These are phyloP conservation scores for Trichonephila clavata DNA, from an alignment of 1,140 invertebrate species.

Conservation along the genomic window DNA sequence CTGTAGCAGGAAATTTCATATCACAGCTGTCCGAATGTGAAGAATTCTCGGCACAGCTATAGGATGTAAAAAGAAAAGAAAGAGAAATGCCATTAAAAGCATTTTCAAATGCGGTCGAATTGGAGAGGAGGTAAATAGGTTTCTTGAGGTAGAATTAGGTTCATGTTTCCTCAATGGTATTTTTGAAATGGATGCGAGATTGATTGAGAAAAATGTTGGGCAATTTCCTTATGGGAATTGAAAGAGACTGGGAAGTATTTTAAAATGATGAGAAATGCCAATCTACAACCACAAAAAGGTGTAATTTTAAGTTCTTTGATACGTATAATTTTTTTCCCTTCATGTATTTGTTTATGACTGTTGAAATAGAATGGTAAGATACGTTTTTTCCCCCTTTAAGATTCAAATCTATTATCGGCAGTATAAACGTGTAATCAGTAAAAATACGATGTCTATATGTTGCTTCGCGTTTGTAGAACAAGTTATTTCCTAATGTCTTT, in stretches of 20 bases:
- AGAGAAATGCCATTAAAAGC: not conserved
- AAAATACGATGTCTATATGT: no score
- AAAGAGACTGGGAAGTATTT: not conserved
- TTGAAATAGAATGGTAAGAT: no score
- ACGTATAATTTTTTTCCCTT: not conserved
- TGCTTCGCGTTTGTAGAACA: no score
- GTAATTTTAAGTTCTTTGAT: slow-evolving; percentile 14
- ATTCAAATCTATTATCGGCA: no score
- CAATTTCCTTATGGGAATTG: not conserved
- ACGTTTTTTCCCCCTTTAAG: no score
- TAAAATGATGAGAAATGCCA: not conserved
- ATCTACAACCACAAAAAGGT: not conserved
- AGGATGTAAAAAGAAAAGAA: not conserved
- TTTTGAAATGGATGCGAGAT: not conserved
- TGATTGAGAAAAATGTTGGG: not conserved
- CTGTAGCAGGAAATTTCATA: slow-evolving; percentile 35
- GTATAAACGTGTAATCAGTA: no score
- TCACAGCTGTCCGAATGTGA: slow-evolving; percentile 1
- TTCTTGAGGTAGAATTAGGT: not conserved
- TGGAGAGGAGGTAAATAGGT: not conserved
- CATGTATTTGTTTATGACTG: no score
- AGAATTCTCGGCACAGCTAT: not conserved
- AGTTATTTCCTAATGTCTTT: no score
- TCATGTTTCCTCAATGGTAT: not conserved
- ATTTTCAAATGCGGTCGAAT: not conserved